These are phyloP conservation scores for Pedetes capensis DNA, from an alignment of 2,113 vertebrate species.

Conservation along the genomic window DNA sequence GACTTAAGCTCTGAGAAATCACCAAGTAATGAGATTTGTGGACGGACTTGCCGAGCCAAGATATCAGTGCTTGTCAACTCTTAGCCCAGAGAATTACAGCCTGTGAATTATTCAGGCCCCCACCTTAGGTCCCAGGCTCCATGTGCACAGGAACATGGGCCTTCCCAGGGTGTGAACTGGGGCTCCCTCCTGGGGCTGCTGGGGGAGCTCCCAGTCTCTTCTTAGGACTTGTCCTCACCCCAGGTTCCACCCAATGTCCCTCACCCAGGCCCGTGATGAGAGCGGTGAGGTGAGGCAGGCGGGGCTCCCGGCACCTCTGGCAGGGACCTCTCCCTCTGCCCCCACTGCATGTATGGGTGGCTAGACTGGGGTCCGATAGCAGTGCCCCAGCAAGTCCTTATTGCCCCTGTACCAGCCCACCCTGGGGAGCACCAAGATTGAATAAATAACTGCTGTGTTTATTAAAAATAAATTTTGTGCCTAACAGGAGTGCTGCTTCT, in stretches of 20 bases:
- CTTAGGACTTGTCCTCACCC: no score
- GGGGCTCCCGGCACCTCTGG: fast-evolving
- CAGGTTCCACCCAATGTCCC: neutral
- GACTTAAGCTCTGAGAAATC: slow-evolving; percentile 35
- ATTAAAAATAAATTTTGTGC: slow-evolving; percentile 74
- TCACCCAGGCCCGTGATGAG: neutral
- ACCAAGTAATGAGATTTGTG: slow-evolving; percentile 19
- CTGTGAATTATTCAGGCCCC: fast-evolving
- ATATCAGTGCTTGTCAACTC: neutral
- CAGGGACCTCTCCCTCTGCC: neutral
- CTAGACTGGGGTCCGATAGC: neutral
- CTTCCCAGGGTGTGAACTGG: neutral
- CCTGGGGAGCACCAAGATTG: neutral
- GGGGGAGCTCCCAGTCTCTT: neutral
- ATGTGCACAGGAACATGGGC: fast-evolving
- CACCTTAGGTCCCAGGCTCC: neutral
- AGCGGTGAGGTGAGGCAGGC: neutral
- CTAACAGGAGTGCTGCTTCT: slow-evolving; percentile 68
- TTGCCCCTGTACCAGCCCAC: neutral
- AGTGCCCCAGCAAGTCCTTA: neutral
- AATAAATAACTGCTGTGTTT: slow-evolving; percentile 56
- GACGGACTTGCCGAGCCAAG: neutral
- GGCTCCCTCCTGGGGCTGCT: neutral
- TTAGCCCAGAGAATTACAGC: neutral
- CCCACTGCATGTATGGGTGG: no score